phyloP scores from a whole-genome alignment of 1,140 invertebrate species.

The Gryon sp. region DNA sequence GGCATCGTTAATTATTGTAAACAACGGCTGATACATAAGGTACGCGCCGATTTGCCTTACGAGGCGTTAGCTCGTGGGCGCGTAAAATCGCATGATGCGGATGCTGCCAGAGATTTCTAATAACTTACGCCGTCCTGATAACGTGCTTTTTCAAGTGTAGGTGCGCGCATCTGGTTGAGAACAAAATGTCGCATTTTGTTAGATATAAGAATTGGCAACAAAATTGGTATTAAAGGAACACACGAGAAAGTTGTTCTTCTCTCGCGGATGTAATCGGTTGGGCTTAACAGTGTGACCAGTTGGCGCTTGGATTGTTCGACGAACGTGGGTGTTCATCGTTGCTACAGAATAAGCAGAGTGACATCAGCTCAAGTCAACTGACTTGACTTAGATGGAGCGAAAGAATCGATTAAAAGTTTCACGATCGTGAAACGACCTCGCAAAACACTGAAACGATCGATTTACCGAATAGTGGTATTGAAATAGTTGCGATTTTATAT shows the following conservation, averaged over 20 bases:
- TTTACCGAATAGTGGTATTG: neutral
- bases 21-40: too few species aligned
- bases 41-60: slow-evolving; percentile 60
- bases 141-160: slow-evolving; percentile 60
- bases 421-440: slow-evolving; percentile 60
- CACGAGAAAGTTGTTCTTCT: too few species aligned
- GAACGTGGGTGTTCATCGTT: slow-evolving; percentile 68
- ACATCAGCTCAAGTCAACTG: slow-evolving; percentile 78
- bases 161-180: slow-evolving; percentile 41
- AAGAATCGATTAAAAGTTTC: slow-evolving; percentile 72
- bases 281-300: too few species aligned
- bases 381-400: slow-evolving; percentile 80
- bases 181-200: neutral
- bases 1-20: slow-evolving; percentile 62
- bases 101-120: slow-evolving; percentile 68
- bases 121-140: slow-evolving; percentile 63
- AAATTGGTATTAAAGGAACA: too few species aligned
- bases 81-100: slow-evolving; percentile 45
- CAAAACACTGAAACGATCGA: slow-evolving; percentile 3
- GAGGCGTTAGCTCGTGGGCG: slow-evolving; percentile 65
- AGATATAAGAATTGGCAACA: too few species aligned
- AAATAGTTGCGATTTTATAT: slow-evolving; percentile 8
- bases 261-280: too few species aligned
- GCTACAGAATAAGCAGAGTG: slow-evolving; percentile 68
- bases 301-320: slow-evolving; percentile 24